Percentiles rank a stretch among this genome's conserved stretches.
phyloP scores from a whole-genome alignment of 2,113 vertebrate genomes.

The Carettochelys insculpta region DNA sequence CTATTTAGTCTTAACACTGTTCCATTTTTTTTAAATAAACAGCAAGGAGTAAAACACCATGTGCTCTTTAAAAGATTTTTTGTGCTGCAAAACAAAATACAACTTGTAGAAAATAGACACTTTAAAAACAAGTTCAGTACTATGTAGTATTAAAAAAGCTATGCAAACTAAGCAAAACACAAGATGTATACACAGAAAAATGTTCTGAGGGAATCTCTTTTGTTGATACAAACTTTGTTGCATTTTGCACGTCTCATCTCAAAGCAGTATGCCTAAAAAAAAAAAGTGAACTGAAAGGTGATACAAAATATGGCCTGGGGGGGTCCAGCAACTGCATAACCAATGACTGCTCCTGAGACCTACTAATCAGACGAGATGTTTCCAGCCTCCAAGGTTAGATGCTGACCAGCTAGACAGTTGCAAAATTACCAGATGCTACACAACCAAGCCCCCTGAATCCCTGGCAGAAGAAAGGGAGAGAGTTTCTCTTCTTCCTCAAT shows the following conservation, averaged over 20 bases:
- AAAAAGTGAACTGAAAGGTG: too few species aligned
- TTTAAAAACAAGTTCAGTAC: neutral
- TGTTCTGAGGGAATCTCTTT: neutral
- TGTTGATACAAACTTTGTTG: neutral
- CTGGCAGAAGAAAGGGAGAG: too few species aligned
- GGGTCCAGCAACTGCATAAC: too few species aligned
- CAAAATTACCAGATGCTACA: too few species aligned
- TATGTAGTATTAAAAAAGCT: neutral
- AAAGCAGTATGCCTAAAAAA: neutral
- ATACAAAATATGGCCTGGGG: too few species aligned
- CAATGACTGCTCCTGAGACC: too few species aligned
- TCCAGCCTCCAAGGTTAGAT: too few species aligned
- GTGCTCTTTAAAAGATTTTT: neutral
- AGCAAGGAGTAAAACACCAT: neutral
- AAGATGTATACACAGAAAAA: neutral
- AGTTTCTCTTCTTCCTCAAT: too few species aligned
- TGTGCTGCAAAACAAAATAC: neutral
- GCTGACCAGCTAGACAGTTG: too few species aligned
- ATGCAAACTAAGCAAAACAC: neutral
- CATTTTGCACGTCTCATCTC: neutral
- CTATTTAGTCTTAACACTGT: accelerated
- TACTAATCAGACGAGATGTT: too few species aligned
- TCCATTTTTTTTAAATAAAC: neutral
- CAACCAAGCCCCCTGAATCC: too few species aligned
- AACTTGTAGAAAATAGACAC: neutral